phyloP scores from a whole-genome alignment of 2,888 invertebrate genomes.

The Alloplasta piceator region DNA sequence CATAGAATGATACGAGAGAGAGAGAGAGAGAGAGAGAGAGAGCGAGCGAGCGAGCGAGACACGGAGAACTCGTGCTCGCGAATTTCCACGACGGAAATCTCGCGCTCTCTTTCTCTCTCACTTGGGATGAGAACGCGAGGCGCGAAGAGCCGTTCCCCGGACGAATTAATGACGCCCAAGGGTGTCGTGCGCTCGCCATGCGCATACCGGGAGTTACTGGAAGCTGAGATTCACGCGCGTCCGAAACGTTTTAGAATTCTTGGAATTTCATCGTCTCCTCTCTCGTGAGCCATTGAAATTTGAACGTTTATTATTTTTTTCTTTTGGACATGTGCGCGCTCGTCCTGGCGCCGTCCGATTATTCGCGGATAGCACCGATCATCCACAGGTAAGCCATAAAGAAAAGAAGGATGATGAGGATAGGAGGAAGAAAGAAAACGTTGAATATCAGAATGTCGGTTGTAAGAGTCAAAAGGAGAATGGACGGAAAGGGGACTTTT shows the following conservation, averaged over 20 bases:
- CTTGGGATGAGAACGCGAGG: constrained; percentile 2
- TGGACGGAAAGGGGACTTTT: constrained; percentile 45
- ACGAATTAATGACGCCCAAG: constrained; percentile 57
- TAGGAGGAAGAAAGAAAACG: not conserved
- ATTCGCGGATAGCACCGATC: constrained; percentile 59
- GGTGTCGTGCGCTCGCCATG: not conserved
- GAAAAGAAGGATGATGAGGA: not conserved
- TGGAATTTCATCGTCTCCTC: constrained; percentile 42
- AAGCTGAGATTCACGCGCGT: constrained; percentile 18
- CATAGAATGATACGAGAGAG: not conserved
- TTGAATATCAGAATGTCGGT: constrained; percentile 67
- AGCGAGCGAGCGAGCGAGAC: too few relatives aligned
- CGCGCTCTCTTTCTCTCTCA: not conserved
- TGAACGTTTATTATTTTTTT: constrained; percentile 22
- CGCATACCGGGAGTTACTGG: constrained; percentile 9
- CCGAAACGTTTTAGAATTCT: constrained; percentile 44
- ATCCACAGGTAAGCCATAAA: constrained; percentile 38
- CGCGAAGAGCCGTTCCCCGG: constrained; percentile 48
- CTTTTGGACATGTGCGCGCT: not conserved
- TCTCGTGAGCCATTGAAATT: constrained; percentile 39
- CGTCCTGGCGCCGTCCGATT: constrained; percentile 59
- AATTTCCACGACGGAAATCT: constrained; percentile 53
- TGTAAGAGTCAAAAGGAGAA: constrained; percentile 65
- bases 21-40: too few relatives aligned
- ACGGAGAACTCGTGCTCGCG: not conserved